Conservation (phyloP, 2,888 invertebrate species). For the Campoplex nolae region DNA sequence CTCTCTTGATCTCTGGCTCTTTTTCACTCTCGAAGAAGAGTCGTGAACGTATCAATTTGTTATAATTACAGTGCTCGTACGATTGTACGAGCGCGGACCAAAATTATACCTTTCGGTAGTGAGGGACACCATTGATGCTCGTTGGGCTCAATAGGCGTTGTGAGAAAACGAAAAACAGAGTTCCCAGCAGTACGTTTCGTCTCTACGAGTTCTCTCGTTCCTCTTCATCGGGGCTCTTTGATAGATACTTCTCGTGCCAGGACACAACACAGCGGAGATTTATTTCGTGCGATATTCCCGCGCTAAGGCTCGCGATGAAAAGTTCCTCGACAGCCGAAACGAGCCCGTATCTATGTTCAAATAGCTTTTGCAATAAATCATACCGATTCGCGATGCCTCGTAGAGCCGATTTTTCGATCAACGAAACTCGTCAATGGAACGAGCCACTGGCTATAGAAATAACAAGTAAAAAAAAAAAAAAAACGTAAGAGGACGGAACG, state of each 20-base stretch:
- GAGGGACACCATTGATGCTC: constrained; percentile 57
- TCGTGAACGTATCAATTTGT: constrained; percentile 80
- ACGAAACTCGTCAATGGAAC: constrained; percentile 33
- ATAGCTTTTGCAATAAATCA: constrained; percentile 24
- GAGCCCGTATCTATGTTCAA: constrained; percentile 27
- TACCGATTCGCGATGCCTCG: constrained; percentile 41
- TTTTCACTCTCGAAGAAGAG: not conserved
- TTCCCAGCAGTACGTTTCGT: constrained; percentile 1
- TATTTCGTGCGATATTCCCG: constrained; percentile 14
- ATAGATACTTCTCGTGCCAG: not conserved
- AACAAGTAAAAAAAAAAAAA: not conserved
- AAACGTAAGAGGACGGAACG: constrained; percentile 8
- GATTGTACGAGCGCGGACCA: constrained; percentile 72
- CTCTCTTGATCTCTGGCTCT: constrained; percentile 16
- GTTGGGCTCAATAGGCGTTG: constrained; percentile 41
- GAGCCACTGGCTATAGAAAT: not conserved
- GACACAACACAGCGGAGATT: not conserved
- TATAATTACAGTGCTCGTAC: constrained; percentile 77
- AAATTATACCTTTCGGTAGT: constrained; percentile 77
- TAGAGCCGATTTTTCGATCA: constrained; percentile 18
- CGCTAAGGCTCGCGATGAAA: constrained; percentile 40
- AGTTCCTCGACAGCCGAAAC: constrained; percentile 40
- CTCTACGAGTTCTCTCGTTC: not conserved
- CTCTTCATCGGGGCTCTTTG: constrained; percentile 1
- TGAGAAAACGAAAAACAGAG: constrained; percentile 52